Percentiles rank a stretch among this genome's conserved stretches.
phyloP scores from a whole-genome alignment of 2,797 vertebrate species.

The Peromyscus nudipes region DNA sequence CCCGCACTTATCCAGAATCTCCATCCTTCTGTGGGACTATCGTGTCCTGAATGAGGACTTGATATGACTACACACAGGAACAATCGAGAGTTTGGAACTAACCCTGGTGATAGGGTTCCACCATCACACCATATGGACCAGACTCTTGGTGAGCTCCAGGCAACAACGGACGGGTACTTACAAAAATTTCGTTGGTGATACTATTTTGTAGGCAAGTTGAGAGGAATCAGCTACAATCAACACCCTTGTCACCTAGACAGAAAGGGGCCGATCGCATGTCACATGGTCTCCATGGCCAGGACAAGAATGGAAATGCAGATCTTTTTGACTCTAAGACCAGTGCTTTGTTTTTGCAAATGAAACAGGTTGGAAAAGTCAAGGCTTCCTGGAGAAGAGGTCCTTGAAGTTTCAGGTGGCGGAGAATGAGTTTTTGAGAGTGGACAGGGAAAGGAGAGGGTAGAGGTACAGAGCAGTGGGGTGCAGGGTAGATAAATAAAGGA shows the following conservation, averaged over 20 bases:
- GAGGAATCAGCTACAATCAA: not conserved
- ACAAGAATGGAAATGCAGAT: not conserved
- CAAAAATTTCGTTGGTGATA: not conserved
- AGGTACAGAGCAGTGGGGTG: not conserved
- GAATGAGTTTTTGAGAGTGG: not conserved
- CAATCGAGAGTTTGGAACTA: not conserved
- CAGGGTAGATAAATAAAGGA: accelerated
- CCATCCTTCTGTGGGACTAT: not conserved
- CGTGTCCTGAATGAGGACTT: not conserved
- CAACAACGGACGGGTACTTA: not conserved
- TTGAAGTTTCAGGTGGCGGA: not conserved
- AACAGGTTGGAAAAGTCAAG: not conserved
- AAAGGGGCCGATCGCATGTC: not conserved
- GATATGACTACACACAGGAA: not conserved
- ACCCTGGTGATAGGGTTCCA: no score
- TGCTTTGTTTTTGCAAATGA: conserved; percentile 38
- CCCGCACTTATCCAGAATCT: not conserved
- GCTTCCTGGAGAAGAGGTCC: not conserved
- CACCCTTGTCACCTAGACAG: not conserved
- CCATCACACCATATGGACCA: not conserved
- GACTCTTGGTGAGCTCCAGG: not conserved
- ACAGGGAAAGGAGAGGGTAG: not conserved
- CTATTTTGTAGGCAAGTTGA: not conserved
- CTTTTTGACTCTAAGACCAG: conserved; percentile 66
- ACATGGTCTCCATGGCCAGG: not conserved